phyloP scores from a whole-genome alignment of 2,113 vertebrate genomes.

The Desmodus rotundus region DNA sequence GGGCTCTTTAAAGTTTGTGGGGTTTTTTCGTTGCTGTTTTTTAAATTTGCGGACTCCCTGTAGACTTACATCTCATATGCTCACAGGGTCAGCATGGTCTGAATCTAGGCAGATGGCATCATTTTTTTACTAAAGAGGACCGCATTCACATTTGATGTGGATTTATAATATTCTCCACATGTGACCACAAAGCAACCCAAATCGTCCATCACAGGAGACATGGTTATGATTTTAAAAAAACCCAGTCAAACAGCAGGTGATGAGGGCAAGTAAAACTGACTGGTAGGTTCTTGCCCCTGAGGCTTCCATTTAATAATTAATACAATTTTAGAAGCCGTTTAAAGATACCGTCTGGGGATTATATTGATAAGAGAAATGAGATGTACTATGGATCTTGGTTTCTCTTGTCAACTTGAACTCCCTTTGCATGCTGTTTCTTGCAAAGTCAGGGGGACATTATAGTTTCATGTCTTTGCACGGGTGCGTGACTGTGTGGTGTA shows the following conservation, averaged over 20 bases:
- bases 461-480: neutral
- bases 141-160: conserved; percentile 56
- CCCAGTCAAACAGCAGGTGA: conserved; percentile 16
- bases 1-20: neutral
- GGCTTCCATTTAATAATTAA: conserved; percentile 15
- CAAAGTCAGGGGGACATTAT: neutral
- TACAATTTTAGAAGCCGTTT: conserved; percentile 23
- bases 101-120: conserved; percentile 13
- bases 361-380: neutral
- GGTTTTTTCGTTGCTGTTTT: too few relatives aligned
- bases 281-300: neutral
- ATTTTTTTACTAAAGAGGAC: conserved; percentile 16
- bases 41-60: neutral
- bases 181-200: conserved; percentile 18
- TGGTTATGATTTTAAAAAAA: neutral
- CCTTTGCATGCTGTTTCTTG: neutral
- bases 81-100: neutral
- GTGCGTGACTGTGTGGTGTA: neutral
- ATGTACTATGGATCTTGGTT: neutral
- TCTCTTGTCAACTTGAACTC: neutral
- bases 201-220: neutral
- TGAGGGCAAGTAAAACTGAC: neutral
- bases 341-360: neutral
- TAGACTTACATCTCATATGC: neutral
- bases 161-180: conserved; percentile 48